These are phyloP conservation scores for Pammene fasciana DNA, from an alignment of 2,888 invertebrate genomes.

Conservation along the genomic window DNA sequence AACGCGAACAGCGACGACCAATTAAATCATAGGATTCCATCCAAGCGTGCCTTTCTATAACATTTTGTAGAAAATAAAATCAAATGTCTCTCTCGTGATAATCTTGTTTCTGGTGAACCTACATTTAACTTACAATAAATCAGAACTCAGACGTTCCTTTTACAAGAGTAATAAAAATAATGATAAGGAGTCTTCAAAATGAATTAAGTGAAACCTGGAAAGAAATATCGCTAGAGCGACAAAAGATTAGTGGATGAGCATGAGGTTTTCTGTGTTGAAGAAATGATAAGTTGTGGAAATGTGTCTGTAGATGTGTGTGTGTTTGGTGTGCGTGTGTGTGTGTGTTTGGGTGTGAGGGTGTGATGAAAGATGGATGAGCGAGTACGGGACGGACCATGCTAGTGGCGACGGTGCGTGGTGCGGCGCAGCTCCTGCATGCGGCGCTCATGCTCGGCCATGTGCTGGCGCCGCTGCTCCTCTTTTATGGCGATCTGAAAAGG, in stretches of 20 bases:
- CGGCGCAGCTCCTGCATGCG: slow-evolving; percentile 89
- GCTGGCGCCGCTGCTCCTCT: slow-evolving; percentile 92
- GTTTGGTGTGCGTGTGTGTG: slow-evolving; percentile 41
- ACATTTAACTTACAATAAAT: slow-evolving; percentile 60
- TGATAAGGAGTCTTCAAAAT: slow-evolving; percentile 47
- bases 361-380: slow-evolving; percentile 43
- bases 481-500: slow-evolving; percentile 90
- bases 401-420: slow-evolving; percentile 75
- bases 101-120: slow-evolving; percentile 62
- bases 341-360: slow-evolving; percentile 41
- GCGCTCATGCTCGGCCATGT: slow-evolving; percentile 93
- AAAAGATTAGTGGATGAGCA: slow-evolving; percentile 55
- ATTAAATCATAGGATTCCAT: slow-evolving; percentile 81
- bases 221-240: slow-evolving; percentile 65
- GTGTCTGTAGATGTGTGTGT: slow-evolving; percentile 43
- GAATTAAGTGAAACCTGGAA: slow-evolving; percentile 64
- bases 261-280: slow-evolving; percentile 45
- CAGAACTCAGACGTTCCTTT: slow-evolving; percentile 60
- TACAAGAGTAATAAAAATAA: slow-evolving; percentile 53
- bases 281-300: slow-evolving; percentile 47
- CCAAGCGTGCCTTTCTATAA: slow-evolving; percentile 82
- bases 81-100: slow-evolving; percentile 54
- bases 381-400: slow-evolving; percentile 79
- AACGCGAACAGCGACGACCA: slow-evolving; percentile 74
- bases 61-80: slow-evolving; percentile 80